Conservation (phyloP, 2,113 vertebrate genomes). For the Pseudopodoces humilis region DNA sequence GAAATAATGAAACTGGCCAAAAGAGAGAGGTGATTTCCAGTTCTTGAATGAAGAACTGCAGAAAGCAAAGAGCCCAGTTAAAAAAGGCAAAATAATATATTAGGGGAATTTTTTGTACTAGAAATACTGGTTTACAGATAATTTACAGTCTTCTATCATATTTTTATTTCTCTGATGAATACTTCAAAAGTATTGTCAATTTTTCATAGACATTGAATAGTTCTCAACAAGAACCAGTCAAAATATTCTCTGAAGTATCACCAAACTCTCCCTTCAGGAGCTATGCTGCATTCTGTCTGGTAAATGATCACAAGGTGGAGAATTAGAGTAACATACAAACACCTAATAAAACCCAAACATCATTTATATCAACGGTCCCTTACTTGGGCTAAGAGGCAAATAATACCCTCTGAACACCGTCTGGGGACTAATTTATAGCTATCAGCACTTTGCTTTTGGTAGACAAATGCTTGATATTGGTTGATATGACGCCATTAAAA, state of each 20-base stretch:
- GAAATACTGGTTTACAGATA: not conserved
- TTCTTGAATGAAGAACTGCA: not conserved
- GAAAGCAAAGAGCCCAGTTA: not conserved
- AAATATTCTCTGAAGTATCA: not conserved
- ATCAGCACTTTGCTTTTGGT: not conserved
- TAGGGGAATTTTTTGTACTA: not conserved
- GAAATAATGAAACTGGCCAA: not conserved
- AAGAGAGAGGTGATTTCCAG: not conserved
- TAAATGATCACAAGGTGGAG: not conserved
- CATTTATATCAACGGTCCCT: not conserved
- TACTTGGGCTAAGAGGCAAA: not conserved
- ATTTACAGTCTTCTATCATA: not conserved
- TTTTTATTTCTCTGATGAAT: not conserved
- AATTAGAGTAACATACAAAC: not conserved
- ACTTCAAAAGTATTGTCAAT: not conserved
- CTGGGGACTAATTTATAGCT: not conserved
- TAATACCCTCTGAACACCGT: not conserved
- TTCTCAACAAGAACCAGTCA: not conserved
- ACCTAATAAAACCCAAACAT: not conserved
- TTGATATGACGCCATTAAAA: not conserved
- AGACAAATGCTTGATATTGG: not conserved
- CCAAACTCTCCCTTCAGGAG: not conserved
- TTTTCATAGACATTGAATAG: not conserved
- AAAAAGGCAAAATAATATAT: not conserved
- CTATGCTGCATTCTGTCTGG: not conserved